Evolutionary conservation across 2,797 vertebrate species (phyloP).

Genomic region (Sternarchorhynchus goeldii): DNA sequence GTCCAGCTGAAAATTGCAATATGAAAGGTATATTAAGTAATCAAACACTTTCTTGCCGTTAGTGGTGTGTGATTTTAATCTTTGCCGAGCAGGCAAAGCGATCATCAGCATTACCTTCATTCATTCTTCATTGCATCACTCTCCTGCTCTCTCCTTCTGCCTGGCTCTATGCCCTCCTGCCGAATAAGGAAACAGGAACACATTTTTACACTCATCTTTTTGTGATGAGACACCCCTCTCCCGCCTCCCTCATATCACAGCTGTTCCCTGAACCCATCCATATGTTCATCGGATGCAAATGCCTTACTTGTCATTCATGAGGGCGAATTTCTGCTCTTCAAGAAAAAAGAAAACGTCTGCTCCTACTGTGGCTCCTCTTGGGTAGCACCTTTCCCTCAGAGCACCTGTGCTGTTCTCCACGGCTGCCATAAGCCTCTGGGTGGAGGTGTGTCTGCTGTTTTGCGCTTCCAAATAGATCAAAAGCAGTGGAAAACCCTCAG

Average conservation of each 20-base stretch:
- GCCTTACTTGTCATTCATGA: slow-evolving; percentile 57
- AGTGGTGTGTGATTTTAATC: slow-evolving; percentile 21
- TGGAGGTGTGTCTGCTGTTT: slow-evolving; percentile 34
- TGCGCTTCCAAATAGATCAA: slow-evolving; percentile 55
- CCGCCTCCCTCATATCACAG: slow-evolving; percentile 27
- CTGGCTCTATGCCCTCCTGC: slow-evolving; percentile 40
- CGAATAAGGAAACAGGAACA: slow-evolving; percentile 27
- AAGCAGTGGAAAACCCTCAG: slow-evolving; percentile 18
- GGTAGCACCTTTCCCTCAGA: slow-evolving; percentile 57
- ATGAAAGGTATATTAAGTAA: slow-evolving; percentile 25
- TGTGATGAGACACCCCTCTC: slow-evolving; percentile 23
- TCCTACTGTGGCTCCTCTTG: slow-evolving; percentile 55
- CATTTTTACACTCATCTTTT: slow-evolving; percentile 6
- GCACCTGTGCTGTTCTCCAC: slow-evolving; percentile 45
- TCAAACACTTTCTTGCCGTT: slow-evolving; percentile 22
- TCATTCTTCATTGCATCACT: slow-evolving; percentile 15
- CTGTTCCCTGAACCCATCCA: slow-evolving; percentile 39
- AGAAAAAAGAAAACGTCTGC: slow-evolving; percentile 36
- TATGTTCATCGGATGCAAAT: slow-evolving; percentile 68
- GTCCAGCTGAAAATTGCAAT: slow-evolving; percentile 8
- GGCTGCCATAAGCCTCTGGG: slow-evolving; percentile 29
- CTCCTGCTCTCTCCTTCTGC: slow-evolving; percentile 18
- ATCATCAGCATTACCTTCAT: slow-evolving; percentile 34
- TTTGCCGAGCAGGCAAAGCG: slow-evolving; percentile 27
- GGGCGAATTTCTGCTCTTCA: slow-evolving; percentile 35